phyloP scores from a whole-genome alignment of 2,888 invertebrate species.

The Rhorus exstirpatorius region DNA sequence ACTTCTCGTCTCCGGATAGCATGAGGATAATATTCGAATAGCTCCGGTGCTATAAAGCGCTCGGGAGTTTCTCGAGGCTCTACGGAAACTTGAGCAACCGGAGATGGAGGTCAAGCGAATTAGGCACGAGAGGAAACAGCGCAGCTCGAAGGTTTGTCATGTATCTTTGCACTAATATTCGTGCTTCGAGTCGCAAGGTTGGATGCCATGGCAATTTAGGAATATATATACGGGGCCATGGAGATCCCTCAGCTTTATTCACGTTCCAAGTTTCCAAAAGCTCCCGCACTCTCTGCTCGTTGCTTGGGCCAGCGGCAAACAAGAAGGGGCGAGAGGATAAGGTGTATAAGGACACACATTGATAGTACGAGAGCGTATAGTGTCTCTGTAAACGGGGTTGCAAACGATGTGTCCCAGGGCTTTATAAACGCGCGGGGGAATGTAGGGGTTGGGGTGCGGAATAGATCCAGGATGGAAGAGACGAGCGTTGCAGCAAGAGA shows the following conservation, averaged over 20 bases:
- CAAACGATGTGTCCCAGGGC: constrained; percentile 67
- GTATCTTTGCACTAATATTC: constrained; percentile 30
- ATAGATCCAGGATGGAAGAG: constrained; percentile 6
- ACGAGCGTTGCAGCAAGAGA: constrained; percentile 5
- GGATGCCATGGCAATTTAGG: constrained; percentile 48
- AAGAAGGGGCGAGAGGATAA: constrained; percentile 3
- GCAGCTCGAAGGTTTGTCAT: constrained; percentile 4
- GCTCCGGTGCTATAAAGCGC: background rate
- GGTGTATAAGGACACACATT: constrained; percentile 22
- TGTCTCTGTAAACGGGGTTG: constrained; percentile 66
- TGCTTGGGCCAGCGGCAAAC: constrained; percentile 9
- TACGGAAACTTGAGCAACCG: constrained; percentile 3
- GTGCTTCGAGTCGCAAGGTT: constrained; percentile 30
- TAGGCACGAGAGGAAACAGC: constrained; percentile 2
- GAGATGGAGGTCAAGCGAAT: constrained; percentile 42
- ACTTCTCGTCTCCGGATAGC: too few species aligned
- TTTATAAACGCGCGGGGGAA: constrained; percentile 25
- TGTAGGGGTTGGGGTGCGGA: constrained; percentile 20
- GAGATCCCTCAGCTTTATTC: background rate
- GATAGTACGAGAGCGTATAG: constrained; percentile 45
- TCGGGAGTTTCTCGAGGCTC: background rate
- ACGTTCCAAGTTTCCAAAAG: constrained; percentile 60
- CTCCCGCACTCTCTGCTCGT: constrained; percentile 3
- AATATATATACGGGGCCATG: constrained; percentile 42
- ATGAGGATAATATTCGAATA: background rate